These are phyloP conservation scores for Esox lucius DNA, from an alignment of 2,797 vertebrate species.

Conservation along the genomic window DNA sequence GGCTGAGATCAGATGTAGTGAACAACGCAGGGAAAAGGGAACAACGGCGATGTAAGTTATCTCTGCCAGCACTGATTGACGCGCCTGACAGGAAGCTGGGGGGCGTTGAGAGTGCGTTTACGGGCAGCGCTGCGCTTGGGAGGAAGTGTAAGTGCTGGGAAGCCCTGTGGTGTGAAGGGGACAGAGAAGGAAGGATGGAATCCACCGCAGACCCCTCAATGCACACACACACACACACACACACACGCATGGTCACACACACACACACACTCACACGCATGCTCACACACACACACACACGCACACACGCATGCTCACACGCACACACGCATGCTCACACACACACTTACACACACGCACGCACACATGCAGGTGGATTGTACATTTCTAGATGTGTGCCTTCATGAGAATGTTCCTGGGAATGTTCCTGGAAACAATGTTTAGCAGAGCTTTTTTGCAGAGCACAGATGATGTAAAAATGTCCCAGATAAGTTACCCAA, in stretches of 20 bases:
- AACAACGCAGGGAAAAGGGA: not conserved
- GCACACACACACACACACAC: not conserved
- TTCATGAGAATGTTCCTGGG: no score
- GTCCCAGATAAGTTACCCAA: not conserved
- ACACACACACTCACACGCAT: not conserved
- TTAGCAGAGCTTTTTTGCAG: not conserved
- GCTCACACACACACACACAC: not conserved
- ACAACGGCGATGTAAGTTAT: not conserved
- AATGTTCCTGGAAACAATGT: not conserved
- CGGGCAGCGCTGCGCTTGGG: conserved; percentile 60
- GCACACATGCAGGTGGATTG: not conserved
- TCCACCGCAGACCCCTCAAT: not conserved
- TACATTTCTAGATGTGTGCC: not conserved
- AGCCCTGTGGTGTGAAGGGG: conserved; percentile 9
- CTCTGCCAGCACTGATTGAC: conserved; percentile 5
- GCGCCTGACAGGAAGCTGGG: not conserved
- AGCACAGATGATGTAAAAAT: not conserved
- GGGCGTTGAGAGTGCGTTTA: conserved; percentile 51
- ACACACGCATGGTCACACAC: not conserved
- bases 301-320: conserved; percentile 6
- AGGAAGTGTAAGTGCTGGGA: conserved; percentile 21
- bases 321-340: not conserved
- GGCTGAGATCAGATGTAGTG: not conserved
- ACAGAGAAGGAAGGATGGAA: conserved; percentile 17
- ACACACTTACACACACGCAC: not conserved